Percentiles rank a stretch among this genome's conserved stretches.
phyloP scores from a whole-genome alignment of 2,888 invertebrate genomes.

The Palloptera scutellata region DNA sequence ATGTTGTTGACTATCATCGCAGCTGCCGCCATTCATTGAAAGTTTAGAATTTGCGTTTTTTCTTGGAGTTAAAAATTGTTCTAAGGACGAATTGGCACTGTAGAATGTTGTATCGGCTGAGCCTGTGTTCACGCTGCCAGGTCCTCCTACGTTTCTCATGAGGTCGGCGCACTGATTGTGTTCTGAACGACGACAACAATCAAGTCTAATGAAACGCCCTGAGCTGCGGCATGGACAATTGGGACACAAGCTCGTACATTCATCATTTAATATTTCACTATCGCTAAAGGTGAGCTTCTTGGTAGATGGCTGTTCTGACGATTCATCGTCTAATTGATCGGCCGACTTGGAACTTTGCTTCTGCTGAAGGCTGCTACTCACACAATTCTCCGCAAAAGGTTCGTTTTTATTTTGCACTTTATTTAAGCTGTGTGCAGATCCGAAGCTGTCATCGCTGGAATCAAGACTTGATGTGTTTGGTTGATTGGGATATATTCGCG shows the following conservation, averaged over 20 bases:
- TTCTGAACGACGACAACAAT: slow-evolving; percentile 54
- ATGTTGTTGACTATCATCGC: slow-evolving; percentile 12
- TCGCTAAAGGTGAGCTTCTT: slow-evolving; percentile 63
- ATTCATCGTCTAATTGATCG: slow-evolving; percentile 67
- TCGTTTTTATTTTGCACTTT: slow-evolving; percentile 34
- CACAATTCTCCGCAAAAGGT: slow-evolving; percentile 7
- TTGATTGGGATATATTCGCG: slow-evolving; percentile 52
- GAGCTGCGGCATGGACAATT: slow-evolving; percentile 56
- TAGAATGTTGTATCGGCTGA: slow-evolving; percentile 63
- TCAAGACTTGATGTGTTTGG: slow-evolving; percentile 27
- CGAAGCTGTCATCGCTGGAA: slow-evolving; percentile 53
- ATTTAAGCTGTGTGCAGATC: slow-evolving; percentile 54
- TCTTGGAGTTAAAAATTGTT: slow-evolving; percentile 49
- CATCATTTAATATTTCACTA: slow-evolving; percentile 59
- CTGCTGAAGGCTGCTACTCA: slow-evolving; percentile 31
- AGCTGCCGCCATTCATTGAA: slow-evolving; percentile 27
- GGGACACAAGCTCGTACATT: slow-evolving; percentile 56
- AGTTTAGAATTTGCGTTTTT: slow-evolving; percentile 26
- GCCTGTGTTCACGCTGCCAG: slow-evolving; percentile 41
- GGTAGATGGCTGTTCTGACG: slow-evolving; percentile 41
- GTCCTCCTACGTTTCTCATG: slow-evolving; percentile 5
- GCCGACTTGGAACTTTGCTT: slow-evolving; percentile 66
- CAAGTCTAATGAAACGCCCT: slow-evolving; percentile 29
- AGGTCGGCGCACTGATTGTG: slow-evolving; percentile 49
- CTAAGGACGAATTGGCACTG: slow-evolving; percentile 62